Evolutionary conservation across 2,113 vertebrate species (phyloP).

Genomic region (Indri indri): DNA sequence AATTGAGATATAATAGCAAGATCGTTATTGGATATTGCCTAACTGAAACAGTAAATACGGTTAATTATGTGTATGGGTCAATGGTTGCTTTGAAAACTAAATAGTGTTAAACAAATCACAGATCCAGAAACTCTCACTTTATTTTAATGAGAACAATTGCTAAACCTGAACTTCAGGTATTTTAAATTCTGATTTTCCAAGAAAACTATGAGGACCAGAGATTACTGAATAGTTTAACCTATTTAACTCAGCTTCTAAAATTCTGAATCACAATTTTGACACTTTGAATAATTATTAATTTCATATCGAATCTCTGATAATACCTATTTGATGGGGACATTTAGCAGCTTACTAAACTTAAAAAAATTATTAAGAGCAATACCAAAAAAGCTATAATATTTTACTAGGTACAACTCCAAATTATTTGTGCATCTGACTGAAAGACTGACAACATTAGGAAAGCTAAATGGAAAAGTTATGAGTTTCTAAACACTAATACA

Average conservation of each 20-base stretch:
- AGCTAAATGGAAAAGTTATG: neutral
- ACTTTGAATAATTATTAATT: neutral
- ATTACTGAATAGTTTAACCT: neutral
- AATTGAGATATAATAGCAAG: neutral
- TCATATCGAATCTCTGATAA: neutral
- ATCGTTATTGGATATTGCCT: neutral
- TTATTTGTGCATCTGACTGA: neutral
- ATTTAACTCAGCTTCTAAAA: neutral
- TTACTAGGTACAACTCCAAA: neutral
- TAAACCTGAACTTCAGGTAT: neutral
- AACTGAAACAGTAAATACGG: neutral
- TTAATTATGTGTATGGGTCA: neutral
- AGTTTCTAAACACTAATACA: neutral
- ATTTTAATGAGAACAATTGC: neutral
- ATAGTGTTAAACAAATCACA: neutral
- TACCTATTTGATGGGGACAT: neutral
- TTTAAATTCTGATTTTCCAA: neutral
- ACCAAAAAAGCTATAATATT: neutral
- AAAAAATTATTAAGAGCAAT: neutral
- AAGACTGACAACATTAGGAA: neutral
- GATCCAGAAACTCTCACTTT: neutral
- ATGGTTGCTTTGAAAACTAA: neutral
- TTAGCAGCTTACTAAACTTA: neutral
- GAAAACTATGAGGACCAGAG: neutral
- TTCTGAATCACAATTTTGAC: neutral